These are phyloP conservation scores for Hipposideros larvatus DNA, from an alignment of 2,797 vertebrate species.

Conservation along the genomic window DNA sequence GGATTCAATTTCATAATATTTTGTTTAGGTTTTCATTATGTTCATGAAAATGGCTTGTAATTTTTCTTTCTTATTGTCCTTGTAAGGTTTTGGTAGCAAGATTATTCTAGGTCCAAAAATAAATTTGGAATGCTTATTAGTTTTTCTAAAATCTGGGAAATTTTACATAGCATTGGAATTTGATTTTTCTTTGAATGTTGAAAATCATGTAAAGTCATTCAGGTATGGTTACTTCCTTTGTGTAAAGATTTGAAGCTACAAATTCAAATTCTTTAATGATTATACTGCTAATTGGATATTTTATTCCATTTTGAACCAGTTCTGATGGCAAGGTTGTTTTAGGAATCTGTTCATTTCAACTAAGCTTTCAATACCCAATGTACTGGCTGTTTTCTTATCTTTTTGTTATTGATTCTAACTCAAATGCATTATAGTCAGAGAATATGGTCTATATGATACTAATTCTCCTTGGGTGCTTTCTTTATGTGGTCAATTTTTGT, in stretches of 20 bases:
- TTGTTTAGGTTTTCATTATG: background rate
- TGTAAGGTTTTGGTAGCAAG: background rate
- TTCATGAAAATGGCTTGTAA: background rate
- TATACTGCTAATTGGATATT: background rate
- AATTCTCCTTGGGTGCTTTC: background rate
- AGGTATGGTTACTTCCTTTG: background rate
- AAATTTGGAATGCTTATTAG: background rate
- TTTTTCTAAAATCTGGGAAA: background rate
- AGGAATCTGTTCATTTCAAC: background rate
- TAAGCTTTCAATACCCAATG: background rate
- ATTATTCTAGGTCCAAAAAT: background rate
- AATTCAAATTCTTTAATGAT: background rate
- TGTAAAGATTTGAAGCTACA: background rate
- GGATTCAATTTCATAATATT: too few relatives aligned
- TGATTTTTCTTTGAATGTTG: slow-evolving; percentile 19
- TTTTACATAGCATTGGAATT: background rate
- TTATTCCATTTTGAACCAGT: background rate
- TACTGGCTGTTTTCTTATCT: background rate
- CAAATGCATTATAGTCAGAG: background rate
- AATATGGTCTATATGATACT: background rate
- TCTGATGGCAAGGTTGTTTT: background rate
- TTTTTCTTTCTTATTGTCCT: background rate
- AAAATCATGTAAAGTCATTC: background rate
- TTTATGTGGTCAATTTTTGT: background rate
- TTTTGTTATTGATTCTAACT: background rate